Evolutionary conservation across 1,140 invertebrate species (phyloP).

Genomic region (Tenebrio molitor): DNA sequence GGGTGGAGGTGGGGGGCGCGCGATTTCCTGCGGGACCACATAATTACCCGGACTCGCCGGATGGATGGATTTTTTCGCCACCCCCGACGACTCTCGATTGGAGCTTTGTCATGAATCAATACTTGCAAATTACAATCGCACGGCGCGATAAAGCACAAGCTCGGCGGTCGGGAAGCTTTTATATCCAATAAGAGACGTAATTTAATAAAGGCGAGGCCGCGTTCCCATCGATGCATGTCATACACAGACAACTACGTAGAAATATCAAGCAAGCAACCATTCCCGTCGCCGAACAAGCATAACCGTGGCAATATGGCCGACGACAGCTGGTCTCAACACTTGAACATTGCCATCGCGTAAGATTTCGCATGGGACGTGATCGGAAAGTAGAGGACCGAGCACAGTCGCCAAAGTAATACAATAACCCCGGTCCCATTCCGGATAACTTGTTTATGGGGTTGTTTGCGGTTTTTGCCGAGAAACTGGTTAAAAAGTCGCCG

Average conservation of each 20-base stretch:
- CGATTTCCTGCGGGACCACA: too few species aligned
- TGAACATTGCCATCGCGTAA: slow-evolving; percentile 46
- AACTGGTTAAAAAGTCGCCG: not conserved
- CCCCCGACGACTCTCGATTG: too few species aligned
- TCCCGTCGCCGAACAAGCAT: slow-evolving; percentile 14
- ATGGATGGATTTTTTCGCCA: too few species aligned
- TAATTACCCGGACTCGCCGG: too few species aligned
- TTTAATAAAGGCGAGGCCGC: slow-evolving; percentile 27
- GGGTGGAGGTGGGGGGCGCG: too few species aligned
- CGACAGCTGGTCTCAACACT: slow-evolving; percentile 48
- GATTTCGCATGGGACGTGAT: slow-evolving; percentile 45
- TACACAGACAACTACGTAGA: not conserved
- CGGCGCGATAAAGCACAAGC: not conserved
- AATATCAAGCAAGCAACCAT: slow-evolving; percentile 36
- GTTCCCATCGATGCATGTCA: slow-evolving; percentile 22
- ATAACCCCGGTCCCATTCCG: slow-evolving; percentile 13
- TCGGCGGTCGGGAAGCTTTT: slow-evolving; percentile 14
- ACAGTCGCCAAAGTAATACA: slow-evolving; percentile 21
- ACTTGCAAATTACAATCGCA: slow-evolving; percentile 15
- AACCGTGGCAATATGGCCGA: slow-evolving; percentile 27
- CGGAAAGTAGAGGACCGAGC: slow-evolving; percentile 27
- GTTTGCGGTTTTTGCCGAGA: not conserved
- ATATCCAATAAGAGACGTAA: slow-evolving; percentile 19
- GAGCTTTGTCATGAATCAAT: not conserved
- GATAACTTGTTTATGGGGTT: slow-evolving; percentile 35